Base-by-base conservation (phyloP, 2,797 vertebrate genomes). In the Mionectes olivaceus region DNA sequence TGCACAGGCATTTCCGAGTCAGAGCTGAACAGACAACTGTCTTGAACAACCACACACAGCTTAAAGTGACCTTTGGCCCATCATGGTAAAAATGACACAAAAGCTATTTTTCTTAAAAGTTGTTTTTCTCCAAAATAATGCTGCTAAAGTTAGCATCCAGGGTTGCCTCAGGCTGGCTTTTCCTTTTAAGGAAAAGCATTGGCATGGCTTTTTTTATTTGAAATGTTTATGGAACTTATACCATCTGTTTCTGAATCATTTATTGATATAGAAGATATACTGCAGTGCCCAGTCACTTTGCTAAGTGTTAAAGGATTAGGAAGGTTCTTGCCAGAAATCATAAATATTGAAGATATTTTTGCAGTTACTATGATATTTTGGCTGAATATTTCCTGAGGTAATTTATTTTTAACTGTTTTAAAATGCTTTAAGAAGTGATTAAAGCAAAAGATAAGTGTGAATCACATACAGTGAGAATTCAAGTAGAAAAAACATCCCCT, bases 161-260 rank as follows among this genome's bases (percentile, higher is more conserved):
- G 64, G 65, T 94, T 81, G 83, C 65, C 46, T 92, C 13, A 47
- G 65, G 77, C 53, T 93, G 61, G 4, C 25, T 86, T 90, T 83
- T 83, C 77, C 78, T 78, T 91, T 56, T 77, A 90, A 74, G 56
- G 68, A 37, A 73, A 83, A 90, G 47, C 43, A 61, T 63, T 90
- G 90, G 70, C 88, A 61, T 78, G 14, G 7, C 7, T 83, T 81
- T 71, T 95, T 83, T 88, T 74, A 43, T 89, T 70, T 41, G 24
- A 92, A 89, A 75, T 76, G 63, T 93, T 95, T 96, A 81, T 93
- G 80, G 80, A 95, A 93, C 53, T 93, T 91, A 64, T 0, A 65
- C 93, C 95, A 95, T 93, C 92, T 95, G 94, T 88, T 93, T 86
- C 86, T 73, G 77, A 94, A 89, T 76, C 43, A 78, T 68, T 94